Conservation (phyloP, 2,888 invertebrate genomes). For the Mythimna ferrago region DNA sequence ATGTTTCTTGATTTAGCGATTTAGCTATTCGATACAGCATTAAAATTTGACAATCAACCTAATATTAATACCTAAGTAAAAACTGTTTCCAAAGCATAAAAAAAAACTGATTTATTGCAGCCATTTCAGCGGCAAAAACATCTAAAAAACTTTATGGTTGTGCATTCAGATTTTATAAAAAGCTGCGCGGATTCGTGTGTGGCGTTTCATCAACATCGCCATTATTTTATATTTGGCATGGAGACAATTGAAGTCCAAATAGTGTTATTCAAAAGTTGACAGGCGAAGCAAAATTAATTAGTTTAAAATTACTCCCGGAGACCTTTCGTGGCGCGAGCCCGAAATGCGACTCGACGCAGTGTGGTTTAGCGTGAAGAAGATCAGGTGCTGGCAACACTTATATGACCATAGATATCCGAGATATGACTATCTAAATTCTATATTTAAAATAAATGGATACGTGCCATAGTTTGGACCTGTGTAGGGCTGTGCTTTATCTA, state of each 20-base stretch:
- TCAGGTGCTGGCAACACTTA: slow-evolving; percentile 31
- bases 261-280: slow-evolving; percentile 65
- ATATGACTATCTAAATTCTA: background rate
- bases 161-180: slow-evolving; percentile 48
- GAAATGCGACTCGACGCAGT: background rate
- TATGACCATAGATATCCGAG: too few species aligned
- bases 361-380: slow-evolving; percentile 38
- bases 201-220: slow-evolving; percentile 59
- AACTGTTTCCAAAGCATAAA: slow-evolving; percentile 1
- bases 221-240: slow-evolving; percentile 62
- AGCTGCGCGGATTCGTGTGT: slow-evolving; percentile 49
- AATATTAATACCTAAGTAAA: background rate
- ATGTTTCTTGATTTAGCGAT: background rate
- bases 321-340: slow-evolving; percentile 23
- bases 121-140: slow-evolving; percentile 30
- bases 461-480: too few species aligned
- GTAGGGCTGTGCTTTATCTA: background rate
- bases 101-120: slow-evolving; percentile 50
- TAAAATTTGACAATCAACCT: slow-evolving; percentile 11
- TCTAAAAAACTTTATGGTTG: slow-evolving; percentile 35
- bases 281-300: slow-evolving; percentile 75
- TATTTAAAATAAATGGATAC: background rate
- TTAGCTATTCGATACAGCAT: slow-evolving; percentile 8
- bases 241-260: slow-evolving; percentile 69
- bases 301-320: slow-evolving; percentile 70